Evolutionary conservation across 1,140 invertebrate species (phyloP), one percentile per base, ranked within the genome.

Genomic region (Microplitis demolitor): DNA sequence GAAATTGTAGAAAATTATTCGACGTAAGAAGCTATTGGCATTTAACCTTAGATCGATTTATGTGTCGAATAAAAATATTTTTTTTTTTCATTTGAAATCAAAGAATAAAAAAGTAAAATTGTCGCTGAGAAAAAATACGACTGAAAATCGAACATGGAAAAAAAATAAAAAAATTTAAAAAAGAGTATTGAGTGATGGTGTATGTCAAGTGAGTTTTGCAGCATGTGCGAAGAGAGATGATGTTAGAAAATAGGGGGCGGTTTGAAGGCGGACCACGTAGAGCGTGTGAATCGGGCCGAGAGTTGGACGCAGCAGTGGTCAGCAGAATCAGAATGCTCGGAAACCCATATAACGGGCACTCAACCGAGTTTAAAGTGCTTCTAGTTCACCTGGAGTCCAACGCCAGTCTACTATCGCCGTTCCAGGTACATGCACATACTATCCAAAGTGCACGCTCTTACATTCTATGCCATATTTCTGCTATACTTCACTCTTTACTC

Each of bases 241-340:
- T 45, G 39, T 45, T 11, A 45, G 39, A 45, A 45, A 11, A 45
- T 45, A 45, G 35, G 66, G 58, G 66, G 64, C 63, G 74, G 69
- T 76, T 76, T 69, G 56, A 68, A 76, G 72, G 72, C 75, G 71
- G 72, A 71, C 75, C 75, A 76, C 75, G 75, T 76, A 76, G 50
- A 68, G 53, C 35, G 50, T n/a, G 72, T 63, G 74, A 66, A 67
- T 62, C 60, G 62, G 69, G 39, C 61, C 13, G 63, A 35, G 68
- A 45, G 53, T 6, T 50, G 68, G 71, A 37, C 50, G 51, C 14
- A 63, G 72, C 72, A 76, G 72, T 64, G 75, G 75, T 76, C 75
- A 76, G 75, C 75, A 76, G 75, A 76, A 76, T 76, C 75, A 74
- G 54, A 74, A 76, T 76, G 75, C 75, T 74, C 66, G 50, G 68